Conservation (phyloP, 2,113 vertebrate genomes). For the Ophiodon elongatus region DNA sequence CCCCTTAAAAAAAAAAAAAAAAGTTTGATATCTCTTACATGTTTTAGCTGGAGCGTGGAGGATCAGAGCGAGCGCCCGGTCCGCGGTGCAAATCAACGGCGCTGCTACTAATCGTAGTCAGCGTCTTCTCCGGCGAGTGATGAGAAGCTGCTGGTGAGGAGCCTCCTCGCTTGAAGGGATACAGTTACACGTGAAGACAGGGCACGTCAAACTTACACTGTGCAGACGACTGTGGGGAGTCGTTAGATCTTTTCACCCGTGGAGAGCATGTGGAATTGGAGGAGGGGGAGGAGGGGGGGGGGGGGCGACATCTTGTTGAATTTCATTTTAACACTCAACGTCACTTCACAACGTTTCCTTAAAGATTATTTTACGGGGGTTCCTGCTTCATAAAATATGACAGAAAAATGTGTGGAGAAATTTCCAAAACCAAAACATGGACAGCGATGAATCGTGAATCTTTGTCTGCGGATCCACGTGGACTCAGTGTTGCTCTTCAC, state of each 20-base stretch:
- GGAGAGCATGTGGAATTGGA: conserved; percentile 39
- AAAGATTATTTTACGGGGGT: conserved; percentile 9
- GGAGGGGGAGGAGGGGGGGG: neutral
- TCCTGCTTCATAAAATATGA: conserved; percentile 11
- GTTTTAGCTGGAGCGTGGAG: conserved; percentile 47
- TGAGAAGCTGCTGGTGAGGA: conserved; percentile 63
- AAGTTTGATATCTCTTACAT: conserved; percentile 49
- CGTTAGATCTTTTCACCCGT: conserved; percentile 30
- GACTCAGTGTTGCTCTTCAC: neutral
- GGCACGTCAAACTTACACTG: conserved; percentile 50
- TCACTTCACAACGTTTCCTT: conserved; percentile 13
- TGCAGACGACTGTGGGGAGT: conserved; percentile 34
- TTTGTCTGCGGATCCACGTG: neutral
- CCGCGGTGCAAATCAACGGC: conserved; percentile 59
- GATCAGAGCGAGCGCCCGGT: conserved; percentile 17
- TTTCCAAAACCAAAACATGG: neutral
- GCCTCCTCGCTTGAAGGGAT: conserved; percentile 44
- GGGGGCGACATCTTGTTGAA: conserved; percentile 19
- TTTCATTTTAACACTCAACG: conserved; percentile 38
- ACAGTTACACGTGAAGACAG: conserved; percentile 68
- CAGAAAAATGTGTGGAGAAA: neutral
- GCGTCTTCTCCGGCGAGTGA: conserved; percentile 46
- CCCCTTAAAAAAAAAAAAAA: conserved; percentile 55
- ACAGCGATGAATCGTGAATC: too few relatives aligned
- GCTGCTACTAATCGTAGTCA: conserved; percentile 62